These are phyloP conservation scores for Chironomus striatipennis DNA, from an alignment of 1,140 invertebrate species.

Conservation along the genomic window DNA sequence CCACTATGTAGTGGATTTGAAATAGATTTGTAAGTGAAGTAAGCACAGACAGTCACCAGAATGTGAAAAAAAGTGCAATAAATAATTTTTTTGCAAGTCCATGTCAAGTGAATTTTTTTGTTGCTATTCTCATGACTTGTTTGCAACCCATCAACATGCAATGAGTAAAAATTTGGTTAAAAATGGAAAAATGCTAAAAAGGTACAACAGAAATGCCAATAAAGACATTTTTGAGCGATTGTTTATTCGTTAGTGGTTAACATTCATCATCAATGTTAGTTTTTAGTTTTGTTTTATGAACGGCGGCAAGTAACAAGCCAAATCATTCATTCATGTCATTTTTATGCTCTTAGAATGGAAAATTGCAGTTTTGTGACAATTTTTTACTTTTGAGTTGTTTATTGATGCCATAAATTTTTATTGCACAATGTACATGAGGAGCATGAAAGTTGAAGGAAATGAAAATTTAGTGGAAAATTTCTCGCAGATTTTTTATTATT, in stretches of 20 bases:
- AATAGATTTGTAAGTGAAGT: not conserved
- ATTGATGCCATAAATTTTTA: constrained; percentile 14
- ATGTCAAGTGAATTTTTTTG: not conserved
- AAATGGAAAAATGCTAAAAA: not conserved
- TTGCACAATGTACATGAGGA: not conserved
- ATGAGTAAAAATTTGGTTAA: too few species aligned
- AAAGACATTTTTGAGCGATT: constrained; percentile 7
- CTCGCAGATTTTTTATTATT: not conserved
- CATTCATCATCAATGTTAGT: constrained; percentile 17
- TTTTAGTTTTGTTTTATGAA: too few species aligned
- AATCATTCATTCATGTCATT: not conserved
- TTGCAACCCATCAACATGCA: not conserved
- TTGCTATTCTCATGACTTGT: not conserved
- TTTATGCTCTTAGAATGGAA: not conserved
- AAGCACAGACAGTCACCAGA: not conserved
- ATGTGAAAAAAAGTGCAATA: not conserved
- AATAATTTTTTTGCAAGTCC: not conserved
- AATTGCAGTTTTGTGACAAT: not conserved
- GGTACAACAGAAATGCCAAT: not conserved
- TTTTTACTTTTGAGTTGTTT: not conserved
- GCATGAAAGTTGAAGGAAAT: not conserved
- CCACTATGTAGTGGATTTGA: not conserved
- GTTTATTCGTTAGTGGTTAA: not conserved
- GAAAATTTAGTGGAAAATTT: not conserved
- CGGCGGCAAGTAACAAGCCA: not conserved